Percentiles rank a stretch among this genome's conserved stretches.
phyloP scores from a whole-genome alignment of 2,797 vertebrate genomes.

The Syngnathus acus region DNA sequence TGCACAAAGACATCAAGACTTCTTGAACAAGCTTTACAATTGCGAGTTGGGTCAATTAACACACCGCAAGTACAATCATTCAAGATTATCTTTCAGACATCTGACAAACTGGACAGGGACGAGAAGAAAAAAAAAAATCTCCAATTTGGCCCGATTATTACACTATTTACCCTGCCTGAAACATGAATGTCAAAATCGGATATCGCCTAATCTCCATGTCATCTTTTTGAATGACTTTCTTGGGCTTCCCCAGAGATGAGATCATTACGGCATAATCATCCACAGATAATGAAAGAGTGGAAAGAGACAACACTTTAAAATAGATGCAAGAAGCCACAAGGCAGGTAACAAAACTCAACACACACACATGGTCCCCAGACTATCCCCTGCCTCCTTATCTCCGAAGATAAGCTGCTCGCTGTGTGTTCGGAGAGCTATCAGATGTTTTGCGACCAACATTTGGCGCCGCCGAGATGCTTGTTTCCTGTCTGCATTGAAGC shows the following conservation, averaged over 20 bases:
- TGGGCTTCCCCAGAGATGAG: background rate
- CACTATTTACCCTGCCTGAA: background rate
- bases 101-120: background rate
- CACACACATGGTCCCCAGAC: background rate
- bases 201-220: background rate
- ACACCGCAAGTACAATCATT: background rate
- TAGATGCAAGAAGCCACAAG: conserved; percentile 29
- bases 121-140: background rate
- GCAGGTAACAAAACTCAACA: conserved; percentile 19
- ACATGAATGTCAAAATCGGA: background rate
- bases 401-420: conserved; percentile 51
- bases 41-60: background rate
- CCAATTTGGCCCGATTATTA: background rate
- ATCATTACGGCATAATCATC: background rate
- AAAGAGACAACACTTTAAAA: conserved; percentile 31
- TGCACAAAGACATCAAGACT: background rate
- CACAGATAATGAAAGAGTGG: conserved; percentile 9
- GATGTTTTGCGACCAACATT: conserved; percentile 49
- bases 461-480: conserved; percentile 31
- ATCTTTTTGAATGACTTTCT: conserved; percentile 1
- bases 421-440: conserved; percentile 51
- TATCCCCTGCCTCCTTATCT: conserved; percentile 45
- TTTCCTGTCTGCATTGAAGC: conserved; percentile 23
- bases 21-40: too few species aligned
- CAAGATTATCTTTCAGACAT: background rate